A percentile compares a stretch with the other conserved stretches of the same genome.
Conservation (phyloP, 2,888 invertebrate species). For the Neoscelio sp. region DNA sequence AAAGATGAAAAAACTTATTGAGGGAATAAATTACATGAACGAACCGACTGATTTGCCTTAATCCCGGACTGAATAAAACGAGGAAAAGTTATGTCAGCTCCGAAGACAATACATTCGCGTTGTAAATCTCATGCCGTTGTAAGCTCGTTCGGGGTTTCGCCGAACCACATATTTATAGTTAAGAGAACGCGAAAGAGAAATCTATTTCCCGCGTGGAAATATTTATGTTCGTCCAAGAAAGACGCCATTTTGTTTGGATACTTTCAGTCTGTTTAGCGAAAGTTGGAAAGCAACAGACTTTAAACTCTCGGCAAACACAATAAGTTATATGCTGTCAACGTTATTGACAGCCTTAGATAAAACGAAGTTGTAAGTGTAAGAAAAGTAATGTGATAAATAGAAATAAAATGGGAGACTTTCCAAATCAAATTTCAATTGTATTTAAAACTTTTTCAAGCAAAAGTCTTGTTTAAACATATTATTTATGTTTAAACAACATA, state of each 20-base stretch:
- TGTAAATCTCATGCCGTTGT: constrained; percentile 24
- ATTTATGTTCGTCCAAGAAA: constrained; percentile 49
- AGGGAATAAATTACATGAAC: constrained; percentile 6
- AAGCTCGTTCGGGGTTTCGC: constrained; percentile 10
- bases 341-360: constrained; percentile 28
- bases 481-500: too few species aligned
- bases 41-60: constrained; percentile 14
- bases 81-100: constrained; percentile 28
- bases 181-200: constrained; percentile 32
- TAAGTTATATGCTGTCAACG: constrained; percentile 50
- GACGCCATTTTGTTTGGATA: constrained; percentile 57
- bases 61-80: constrained; percentile 23
- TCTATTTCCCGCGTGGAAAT: constrained; percentile 51
- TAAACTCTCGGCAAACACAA: constrained; percentile 32
- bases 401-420: too few species aligned
- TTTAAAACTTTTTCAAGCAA: too few species aligned
- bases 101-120: constrained; percentile 29
- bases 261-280: constrained; percentile 28
- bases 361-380: constrained; percentile 27
- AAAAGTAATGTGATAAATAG: constrained; percentile 6
- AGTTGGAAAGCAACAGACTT: constrained; percentile 14
- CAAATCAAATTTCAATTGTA: too few species aligned
- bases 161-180: constrained; percentile 46
- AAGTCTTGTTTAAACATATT: too few species aligned
- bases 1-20: background rate